phyloP scores from a whole-genome alignment of 2,113 vertebrate species.

The Bos indicus region DNA sequence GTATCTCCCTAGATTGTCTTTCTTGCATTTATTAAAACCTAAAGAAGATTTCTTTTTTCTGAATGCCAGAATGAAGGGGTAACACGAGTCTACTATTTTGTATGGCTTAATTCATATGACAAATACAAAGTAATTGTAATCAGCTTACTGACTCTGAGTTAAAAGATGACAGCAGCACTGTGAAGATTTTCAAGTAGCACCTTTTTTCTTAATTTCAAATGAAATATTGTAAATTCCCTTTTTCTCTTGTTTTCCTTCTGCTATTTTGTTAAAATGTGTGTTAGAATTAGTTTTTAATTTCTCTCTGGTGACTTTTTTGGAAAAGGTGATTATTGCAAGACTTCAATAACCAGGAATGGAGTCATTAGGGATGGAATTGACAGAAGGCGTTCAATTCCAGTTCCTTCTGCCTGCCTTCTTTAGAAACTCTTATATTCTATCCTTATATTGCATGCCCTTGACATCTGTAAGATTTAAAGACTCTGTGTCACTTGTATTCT shows the following conservation, averaged over 20 bases:
- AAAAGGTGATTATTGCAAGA: neutral
- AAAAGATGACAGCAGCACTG: neutral
- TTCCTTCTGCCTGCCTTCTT: neutral
- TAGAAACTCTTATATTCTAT: neutral
- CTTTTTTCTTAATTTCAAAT: slow-evolving; percentile 2
- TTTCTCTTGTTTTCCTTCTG: neutral
- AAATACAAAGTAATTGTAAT: neutral
- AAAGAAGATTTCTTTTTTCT: neutral
- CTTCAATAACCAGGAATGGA: neutral
- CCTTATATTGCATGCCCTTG: neutral
- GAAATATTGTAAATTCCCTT: neutral
- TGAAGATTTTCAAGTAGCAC: neutral
- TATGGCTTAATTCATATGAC: neutral
- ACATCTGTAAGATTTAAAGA: neutral
- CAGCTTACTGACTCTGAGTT: neutral
- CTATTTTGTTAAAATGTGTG: neutral
- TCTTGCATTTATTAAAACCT: neutral
- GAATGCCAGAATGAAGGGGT: neutral
- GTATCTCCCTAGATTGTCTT: neutral
- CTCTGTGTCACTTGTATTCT: neutral
- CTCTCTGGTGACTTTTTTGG: neutral
- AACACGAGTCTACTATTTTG: neutral
- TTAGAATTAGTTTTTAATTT: neutral
- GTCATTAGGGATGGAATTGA: neutral
- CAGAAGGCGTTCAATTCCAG: neutral